Conservation (phyloP, 2,888 invertebrate genomes). For the Nasonia oneida region DNA sequence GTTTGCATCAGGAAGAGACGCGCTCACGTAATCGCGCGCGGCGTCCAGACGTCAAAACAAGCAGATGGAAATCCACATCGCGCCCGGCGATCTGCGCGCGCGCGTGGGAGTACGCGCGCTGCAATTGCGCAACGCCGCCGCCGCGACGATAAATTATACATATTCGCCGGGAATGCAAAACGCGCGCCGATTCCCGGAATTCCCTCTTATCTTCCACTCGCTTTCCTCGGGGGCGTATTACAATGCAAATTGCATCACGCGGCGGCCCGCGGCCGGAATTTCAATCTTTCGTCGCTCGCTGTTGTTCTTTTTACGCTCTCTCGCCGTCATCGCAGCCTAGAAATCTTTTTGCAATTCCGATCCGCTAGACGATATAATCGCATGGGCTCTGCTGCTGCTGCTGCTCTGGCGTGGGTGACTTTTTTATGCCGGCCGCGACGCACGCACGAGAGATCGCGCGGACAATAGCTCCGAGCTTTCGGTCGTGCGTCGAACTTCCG, state of each 20-base stretch:
- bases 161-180: conserved; percentile 40
- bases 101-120: conserved; percentile 49
- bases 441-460: not conserved
- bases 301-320: not conserved
- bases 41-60: conserved; percentile 28
- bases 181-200: conserved; percentile 37
- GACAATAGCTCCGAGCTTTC: not conserved
- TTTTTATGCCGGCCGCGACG: not conserved
- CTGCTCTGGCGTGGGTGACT: conserved; percentile 7
- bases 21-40: not conserved
- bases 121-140: conserved; percentile 43
- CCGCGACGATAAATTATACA: conserved; percentile 45
- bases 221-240: conserved; percentile 34
- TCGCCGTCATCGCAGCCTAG: not conserved
- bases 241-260: conserved; percentile 60
- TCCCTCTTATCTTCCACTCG: not conserved
- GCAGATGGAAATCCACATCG: conserved; percentile 17
- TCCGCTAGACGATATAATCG: conserved; percentile 63
- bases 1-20: not conserved
- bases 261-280: conserved; percentile 52
- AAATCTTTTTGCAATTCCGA: conserved; percentile 61
- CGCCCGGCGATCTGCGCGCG: not conserved
- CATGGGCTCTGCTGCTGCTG: not conserved
- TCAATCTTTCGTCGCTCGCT: conserved; percentile 34
- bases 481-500: not conserved